Conservation (phyloP, 2,888 invertebrate genomes). For the Drosophila ustulata region DNA sequence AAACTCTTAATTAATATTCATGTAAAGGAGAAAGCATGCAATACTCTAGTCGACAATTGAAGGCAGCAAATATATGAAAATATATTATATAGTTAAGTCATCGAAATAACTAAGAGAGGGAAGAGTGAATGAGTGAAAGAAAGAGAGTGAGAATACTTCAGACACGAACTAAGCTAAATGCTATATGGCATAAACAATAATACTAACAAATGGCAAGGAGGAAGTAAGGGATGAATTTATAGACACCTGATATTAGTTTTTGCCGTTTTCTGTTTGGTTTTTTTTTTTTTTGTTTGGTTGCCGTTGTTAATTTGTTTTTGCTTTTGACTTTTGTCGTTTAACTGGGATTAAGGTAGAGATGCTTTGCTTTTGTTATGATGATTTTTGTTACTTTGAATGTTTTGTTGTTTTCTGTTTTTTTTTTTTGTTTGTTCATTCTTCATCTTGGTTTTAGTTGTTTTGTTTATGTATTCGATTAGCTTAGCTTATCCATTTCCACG, state of each 20-base stretch:
- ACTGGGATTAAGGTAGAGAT: conserved; percentile 34
- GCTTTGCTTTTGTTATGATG: conserved; percentile 30
- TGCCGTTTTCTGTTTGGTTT: conserved; percentile 32
- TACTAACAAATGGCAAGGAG: conserved; percentile 9
- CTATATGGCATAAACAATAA: conserved; percentile 21
- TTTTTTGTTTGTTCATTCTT: not conserved
- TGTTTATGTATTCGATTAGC: conserved; percentile 59
- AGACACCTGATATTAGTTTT: conserved; percentile 44
- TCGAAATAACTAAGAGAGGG: not conserved
- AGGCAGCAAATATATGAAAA: not conserved
- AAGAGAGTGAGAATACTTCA: not conserved
- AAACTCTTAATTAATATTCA: not conserved
- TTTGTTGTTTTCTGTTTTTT: conserved; percentile 13
- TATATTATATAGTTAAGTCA: not conserved
- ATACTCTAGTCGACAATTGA: not conserved
- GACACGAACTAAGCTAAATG: conserved; percentile 22
- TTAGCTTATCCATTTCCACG: conserved; percentile 93
- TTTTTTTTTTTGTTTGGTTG: conserved; percentile 2
- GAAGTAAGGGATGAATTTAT: conserved; percentile 25
- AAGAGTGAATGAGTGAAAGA: not conserved
- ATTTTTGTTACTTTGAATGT: conserved; percentile 24
- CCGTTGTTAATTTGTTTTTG: conserved; percentile 32
- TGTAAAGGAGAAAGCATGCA: not conserved
- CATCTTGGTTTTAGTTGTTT: conserved; percentile 27
- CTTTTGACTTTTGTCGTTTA: conserved; percentile 7